Evolutionary conservation across 2,888 invertebrate species (phyloP).

Genomic region (Orthonychiurus folsomi): DNA sequence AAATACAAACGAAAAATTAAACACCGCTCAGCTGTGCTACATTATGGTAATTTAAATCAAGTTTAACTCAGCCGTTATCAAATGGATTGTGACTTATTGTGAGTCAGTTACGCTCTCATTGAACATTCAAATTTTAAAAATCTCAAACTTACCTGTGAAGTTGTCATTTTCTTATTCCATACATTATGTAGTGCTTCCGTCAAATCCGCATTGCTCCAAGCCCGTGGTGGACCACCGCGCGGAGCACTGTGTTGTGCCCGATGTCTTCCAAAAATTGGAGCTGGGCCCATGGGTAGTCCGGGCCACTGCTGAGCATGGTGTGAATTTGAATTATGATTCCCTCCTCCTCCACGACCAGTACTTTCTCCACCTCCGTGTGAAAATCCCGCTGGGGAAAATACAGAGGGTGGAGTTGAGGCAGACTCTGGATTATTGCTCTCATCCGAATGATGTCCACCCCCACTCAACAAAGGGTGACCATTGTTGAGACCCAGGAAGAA

Average conservation of each 20-base stretch:
- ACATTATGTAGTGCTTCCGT: constrained; percentile 85
- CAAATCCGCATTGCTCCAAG: constrained; percentile 84
- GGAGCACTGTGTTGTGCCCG: constrained; percentile 88
- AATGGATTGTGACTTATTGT: no score
- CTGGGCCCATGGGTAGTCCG: constrained; percentile 28
- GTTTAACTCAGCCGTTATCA: no score
- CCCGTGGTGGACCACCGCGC: constrained; percentile 78
- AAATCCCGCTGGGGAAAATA: constrained; percentile 22
- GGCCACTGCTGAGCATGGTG: constrained; percentile 22
- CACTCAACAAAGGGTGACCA: constrained; percentile 16
- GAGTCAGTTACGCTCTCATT: no score
- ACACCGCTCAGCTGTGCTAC: no score
- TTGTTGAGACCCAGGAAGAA: constrained; percentile 15
- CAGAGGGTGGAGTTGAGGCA: constrained; percentile 17
- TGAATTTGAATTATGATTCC: constrained; percentile 5
- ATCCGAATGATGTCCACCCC: not conserved
- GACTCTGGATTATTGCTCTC: constrained; percentile 18
- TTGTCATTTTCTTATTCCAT: constrained; percentile 94
- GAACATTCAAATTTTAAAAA: no score
- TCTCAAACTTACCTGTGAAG: constrained; percentile 50
- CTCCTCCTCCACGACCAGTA: constrained; percentile 10
- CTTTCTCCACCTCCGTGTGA: not conserved
- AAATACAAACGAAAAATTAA: no score
- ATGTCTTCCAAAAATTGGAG: constrained; percentile 50
- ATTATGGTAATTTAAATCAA: no score